Conservation (phyloP, 2,113 vertebrate species). For the Corythornis madagascariensis region DNA sequence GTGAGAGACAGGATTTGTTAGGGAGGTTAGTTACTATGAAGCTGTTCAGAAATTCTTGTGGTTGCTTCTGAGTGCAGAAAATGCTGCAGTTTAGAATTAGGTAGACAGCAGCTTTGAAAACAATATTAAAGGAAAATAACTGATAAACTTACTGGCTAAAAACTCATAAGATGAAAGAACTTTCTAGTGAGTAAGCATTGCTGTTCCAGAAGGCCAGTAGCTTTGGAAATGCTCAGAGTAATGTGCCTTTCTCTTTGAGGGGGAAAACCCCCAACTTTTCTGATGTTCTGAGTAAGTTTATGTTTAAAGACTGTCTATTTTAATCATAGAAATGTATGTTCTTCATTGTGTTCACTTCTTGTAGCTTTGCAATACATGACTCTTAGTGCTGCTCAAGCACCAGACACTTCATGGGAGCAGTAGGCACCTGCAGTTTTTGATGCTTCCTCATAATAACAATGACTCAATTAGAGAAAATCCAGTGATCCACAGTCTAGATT, state of each 20-base stretch:
- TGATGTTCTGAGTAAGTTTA: background rate
- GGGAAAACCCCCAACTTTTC: background rate
- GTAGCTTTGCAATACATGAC: background rate
- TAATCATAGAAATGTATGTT: background rate
- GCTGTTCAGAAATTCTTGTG: background rate
- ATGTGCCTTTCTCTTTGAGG: background rate
- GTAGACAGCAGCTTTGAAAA: background rate
- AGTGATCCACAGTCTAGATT: background rate
- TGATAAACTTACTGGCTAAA: background rate
- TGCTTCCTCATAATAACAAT: background rate
- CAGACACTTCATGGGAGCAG: background rate
- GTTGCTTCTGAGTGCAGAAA: background rate
- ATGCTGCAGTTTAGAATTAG: background rate
- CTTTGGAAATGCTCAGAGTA: background rate
- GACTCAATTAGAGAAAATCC: slow-evolving; percentile 1
- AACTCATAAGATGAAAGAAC: background rate
- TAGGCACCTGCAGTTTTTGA: background rate
- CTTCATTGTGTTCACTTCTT: background rate
- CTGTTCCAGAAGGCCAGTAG: background rate
- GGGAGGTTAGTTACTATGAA: background rate
- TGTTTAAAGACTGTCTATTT: background rate
- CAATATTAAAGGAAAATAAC: background rate
- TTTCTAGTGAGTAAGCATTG: background rate
- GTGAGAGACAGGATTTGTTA: background rate
- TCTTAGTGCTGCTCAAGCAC: background rate